Evolutionary conservation across 2,888 invertebrate species (phyloP).

Genomic region (Synergus umbraculus): DNA sequence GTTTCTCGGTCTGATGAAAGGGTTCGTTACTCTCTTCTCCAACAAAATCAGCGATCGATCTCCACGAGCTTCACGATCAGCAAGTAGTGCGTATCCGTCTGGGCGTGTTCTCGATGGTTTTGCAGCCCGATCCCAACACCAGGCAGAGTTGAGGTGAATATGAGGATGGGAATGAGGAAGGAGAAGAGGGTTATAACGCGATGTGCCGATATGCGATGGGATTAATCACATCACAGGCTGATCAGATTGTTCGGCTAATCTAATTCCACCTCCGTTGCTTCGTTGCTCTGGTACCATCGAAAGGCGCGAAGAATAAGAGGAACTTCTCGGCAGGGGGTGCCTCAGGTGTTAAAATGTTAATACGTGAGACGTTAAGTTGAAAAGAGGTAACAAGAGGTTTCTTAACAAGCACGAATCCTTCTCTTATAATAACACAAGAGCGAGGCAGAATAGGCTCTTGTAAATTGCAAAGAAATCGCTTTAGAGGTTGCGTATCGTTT

Average conservation of each 20-base stretch:
- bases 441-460: background rate
- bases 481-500: background rate
- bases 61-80: constrained; percentile 22
- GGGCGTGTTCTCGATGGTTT: constrained; percentile 64
- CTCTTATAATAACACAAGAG: constrained; percentile 13
- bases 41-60: constrained; percentile 56
- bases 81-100: constrained; percentile 39
- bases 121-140: constrained; percentile 53
- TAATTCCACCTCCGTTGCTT: constrained; percentile 69
- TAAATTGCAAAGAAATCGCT: background rate
- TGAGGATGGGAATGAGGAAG: constrained; percentile 42
- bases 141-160: constrained; percentile 45
- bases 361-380: constrained; percentile 47
- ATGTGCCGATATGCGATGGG: constrained; percentile 69
- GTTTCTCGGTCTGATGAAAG: constrained; percentile 1
- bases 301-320: constrained; percentile 13
- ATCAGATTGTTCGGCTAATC: constrained; percentile 74
- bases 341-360: constrained; percentile 71
- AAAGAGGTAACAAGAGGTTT: constrained; percentile 25
- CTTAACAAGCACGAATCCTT: constrained; percentile 9
- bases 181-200: constrained; percentile 57
- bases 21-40: constrained; percentile 47
- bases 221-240: constrained; percentile 74
- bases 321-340: constrained; percentile 56
- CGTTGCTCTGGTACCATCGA: constrained; percentile 50